Conservation (phyloP, 2,888 invertebrate genomes). For the Priocnemis perturbator region DNA sequence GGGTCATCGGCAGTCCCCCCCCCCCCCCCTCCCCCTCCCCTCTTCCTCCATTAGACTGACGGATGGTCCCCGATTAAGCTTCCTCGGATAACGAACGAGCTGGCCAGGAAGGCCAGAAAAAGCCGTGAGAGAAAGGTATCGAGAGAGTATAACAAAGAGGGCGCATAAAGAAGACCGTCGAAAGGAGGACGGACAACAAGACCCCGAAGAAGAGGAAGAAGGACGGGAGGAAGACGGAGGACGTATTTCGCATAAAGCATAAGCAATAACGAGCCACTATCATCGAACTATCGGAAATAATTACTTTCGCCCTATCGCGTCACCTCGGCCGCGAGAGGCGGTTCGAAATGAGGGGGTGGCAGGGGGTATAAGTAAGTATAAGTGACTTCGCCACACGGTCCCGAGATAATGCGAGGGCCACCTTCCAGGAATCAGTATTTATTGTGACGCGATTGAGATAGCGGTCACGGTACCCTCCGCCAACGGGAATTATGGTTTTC, state of each 20-base stretch:
- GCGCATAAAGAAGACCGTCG: conserved; percentile 6
- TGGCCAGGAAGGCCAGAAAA: conserved; percentile 35
- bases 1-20: conserved; percentile 12
- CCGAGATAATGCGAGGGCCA: conserved; percentile 58
- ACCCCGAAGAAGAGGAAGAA: conserved; percentile 3
- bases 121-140: conserved; percentile 24
- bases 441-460: conserved; percentile 74
- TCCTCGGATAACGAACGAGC: conserved; percentile 55
- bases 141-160: conserved; percentile 5
- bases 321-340: conserved; percentile 48
- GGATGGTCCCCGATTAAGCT: conserved; percentile 65
- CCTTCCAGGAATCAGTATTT: conserved; percentile 75
- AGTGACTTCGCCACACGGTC: conserved; percentile 63
- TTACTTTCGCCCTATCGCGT: conserved; percentile 68
- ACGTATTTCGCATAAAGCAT: conserved; percentile 58
- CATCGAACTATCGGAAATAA: conserved; percentile 67
- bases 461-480: conserved; percentile 64
- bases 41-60: conserved; percentile 63
- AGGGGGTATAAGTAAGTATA: conserved; percentile 70
- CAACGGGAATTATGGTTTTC: conserved; percentile 73
- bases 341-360: conserved; percentile 24
- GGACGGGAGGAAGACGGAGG: conserved; percentile 16
- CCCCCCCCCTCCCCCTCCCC: conserved; percentile 36
- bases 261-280: conserved; percentile 60
- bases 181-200: no score